Conservation (phyloP, 2,113 vertebrate species). For the Puntigrus tetrazona region DNA sequence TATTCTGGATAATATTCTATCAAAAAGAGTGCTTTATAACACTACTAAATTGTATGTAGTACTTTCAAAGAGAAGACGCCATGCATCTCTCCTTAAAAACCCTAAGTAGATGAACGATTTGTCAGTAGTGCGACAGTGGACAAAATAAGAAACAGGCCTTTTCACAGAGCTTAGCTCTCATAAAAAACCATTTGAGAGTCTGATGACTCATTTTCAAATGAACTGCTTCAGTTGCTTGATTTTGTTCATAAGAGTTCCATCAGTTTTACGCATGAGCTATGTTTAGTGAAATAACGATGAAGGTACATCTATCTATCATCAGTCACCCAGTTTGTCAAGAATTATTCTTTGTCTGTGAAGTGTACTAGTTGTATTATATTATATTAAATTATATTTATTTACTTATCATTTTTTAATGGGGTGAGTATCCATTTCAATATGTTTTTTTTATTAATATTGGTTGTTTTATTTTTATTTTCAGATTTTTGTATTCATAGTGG, state of each 20-base stretch:
- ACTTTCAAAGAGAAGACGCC: neutral
- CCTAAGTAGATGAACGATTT: neutral
- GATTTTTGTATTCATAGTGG: too few relatives aligned
- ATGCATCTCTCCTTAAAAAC: neutral
- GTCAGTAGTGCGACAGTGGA: neutral
- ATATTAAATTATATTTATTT: too few relatives aligned
- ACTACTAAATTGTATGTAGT: too few relatives aligned
- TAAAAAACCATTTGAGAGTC: slow-evolving; percentile 10
- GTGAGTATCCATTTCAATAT: too few relatives aligned
- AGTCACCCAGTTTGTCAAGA: neutral
- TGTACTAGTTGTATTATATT: too few relatives aligned
- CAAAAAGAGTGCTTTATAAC: too few relatives aligned
- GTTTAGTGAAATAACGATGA: neutral
- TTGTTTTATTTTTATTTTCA: too few relatives aligned
- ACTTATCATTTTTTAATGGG: too few relatives aligned
- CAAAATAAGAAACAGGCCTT: neutral
- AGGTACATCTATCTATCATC: neutral
- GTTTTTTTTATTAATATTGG: too few relatives aligned
- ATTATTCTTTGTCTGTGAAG: neutral
- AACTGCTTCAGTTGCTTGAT: slow-evolving; percentile 53
- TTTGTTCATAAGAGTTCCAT: slow-evolving; percentile 42
- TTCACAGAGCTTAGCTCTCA: slow-evolving; percentile 8
- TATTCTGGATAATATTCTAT: too few relatives aligned
- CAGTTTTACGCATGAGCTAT: neutral
- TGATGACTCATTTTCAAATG: slow-evolving; percentile 36